phyloP scores from a whole-genome alignment of 2,888 invertebrate genomes.

The Steromphala cineraria region DNA sequence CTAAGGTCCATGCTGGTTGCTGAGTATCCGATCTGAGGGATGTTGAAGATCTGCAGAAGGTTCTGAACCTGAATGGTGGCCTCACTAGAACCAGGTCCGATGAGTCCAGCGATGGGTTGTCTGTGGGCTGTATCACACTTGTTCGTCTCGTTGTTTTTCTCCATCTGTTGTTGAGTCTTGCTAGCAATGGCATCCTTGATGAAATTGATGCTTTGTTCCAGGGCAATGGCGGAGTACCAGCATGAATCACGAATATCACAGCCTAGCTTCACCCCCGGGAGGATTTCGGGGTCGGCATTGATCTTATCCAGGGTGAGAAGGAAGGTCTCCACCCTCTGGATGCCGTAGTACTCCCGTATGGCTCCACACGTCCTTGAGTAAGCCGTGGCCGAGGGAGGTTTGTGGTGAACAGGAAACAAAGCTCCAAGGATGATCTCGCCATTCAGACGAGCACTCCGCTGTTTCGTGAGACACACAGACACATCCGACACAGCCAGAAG shows the following conservation, averaged over 20 bases:
- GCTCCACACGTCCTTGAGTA: slow-evolving; percentile 78
- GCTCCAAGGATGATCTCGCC: slow-evolving; percentile 81
- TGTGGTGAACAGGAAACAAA: slow-evolving; percentile 78
- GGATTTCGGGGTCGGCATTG: slow-evolving; percentile 79
- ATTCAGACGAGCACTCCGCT: slow-evolving; percentile 69
- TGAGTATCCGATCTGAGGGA: slow-evolving; percentile 85
- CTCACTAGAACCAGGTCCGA: slow-evolving; percentile 85
- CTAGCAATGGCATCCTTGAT: slow-evolving; percentile 80
- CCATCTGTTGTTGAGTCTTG: slow-evolving; percentile 39
- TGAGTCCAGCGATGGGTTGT: slow-evolving; percentile 80
- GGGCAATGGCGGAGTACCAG: slow-evolving; percentile 87
- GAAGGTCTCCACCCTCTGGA: slow-evolving; percentile 82
- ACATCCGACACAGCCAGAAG: background rate
- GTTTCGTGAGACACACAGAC: slow-evolving; percentile 27
- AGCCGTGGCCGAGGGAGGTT: slow-evolving; percentile 73
- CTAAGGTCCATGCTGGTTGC: slow-evolving; percentile 86
- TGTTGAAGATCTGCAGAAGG: slow-evolving; percentile 82
- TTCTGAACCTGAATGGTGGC: slow-evolving; percentile 85
- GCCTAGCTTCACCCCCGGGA: slow-evolving; percentile 80
- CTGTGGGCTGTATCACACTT: slow-evolving; percentile 29
- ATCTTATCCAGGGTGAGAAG: slow-evolving; percentile 75
- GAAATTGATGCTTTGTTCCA: slow-evolving; percentile 86
- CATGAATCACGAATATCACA: slow-evolving; percentile 87
- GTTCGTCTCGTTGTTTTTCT: slow-evolving; percentile 34
- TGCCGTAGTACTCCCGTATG: slow-evolving; percentile 85